phyloP scores from a whole-genome alignment of 2,113 vertebrate genomes.

The Aldabrachelys gigantea region DNA sequence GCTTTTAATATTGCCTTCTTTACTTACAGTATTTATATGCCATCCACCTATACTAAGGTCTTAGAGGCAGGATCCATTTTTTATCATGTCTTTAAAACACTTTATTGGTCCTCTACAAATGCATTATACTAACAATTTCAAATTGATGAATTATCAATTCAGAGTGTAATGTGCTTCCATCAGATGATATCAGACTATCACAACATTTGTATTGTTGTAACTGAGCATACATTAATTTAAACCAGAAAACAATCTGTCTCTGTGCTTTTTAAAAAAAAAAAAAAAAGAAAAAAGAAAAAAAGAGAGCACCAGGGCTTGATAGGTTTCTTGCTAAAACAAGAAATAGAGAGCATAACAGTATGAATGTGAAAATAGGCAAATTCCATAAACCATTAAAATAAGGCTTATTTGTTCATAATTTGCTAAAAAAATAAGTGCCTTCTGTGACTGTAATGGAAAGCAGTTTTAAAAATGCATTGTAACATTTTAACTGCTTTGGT shows the following conservation, averaged over 20 bases:
- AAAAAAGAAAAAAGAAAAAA: background rate
- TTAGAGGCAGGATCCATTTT: background rate
- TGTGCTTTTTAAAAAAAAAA: background rate
- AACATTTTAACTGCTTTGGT: slow-evolving; percentile 30
- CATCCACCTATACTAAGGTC: background rate
- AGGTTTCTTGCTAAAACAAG: background rate
- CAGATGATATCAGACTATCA: slow-evolving; percentile 27
- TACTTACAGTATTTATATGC: accelerated
- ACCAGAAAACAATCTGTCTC: background rate
- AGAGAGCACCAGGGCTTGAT: slow-evolving; percentile 21
- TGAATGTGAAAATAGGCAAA: slow-evolving; percentile 2
- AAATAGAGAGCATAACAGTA: background rate
- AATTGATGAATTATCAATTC: background rate
- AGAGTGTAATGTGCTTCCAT: slow-evolving; percentile 23
- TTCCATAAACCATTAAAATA: slow-evolving; percentile 12
- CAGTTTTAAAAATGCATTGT: slow-evolving; percentile 6
- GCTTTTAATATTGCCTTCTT: background rate
- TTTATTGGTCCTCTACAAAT: background rate
- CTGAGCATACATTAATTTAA: slow-evolving; percentile 6
- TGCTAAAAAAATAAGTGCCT: background rate
- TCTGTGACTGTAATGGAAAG: slow-evolving; percentile 45
- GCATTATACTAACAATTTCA: background rate
- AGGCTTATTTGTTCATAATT: background rate
- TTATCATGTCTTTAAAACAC: slow-evolving; percentile 10
- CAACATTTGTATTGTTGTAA: background rate